Evolutionary conservation across 2,797 vertebrate species (phyloP), one percentile per base, ranked within the genome.

Genomic region (Falco concolor): DNA sequence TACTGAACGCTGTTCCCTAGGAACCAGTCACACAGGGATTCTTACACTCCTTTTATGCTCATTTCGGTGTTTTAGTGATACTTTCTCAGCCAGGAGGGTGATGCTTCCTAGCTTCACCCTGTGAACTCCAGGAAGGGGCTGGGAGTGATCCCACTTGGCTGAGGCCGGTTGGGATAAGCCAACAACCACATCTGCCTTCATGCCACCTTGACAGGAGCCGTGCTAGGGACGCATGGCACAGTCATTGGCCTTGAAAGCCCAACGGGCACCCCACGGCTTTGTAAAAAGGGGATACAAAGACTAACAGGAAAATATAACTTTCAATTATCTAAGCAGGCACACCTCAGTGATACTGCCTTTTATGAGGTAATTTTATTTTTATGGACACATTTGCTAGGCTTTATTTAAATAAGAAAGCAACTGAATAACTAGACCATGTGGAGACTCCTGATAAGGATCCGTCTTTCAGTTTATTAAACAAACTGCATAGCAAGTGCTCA

Each of bases 391-490:
- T 96, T 87, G 54, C 82, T 90, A 64, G 70, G 30, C 63, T 94
- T 77, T 87, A 79, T 94, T 96, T 91, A 94, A 93, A 78, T 93
- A 96, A 70, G 75, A 93, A 95, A 91, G 69, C 53, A 91, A 83
- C 60, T 91, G 70, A 95, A 83, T 92, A 87, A 72, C 89, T 87
- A n/a, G 42, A 94, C 84, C 96, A 85, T 94, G 87, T 90, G 92
- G 86, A 96, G 96, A n/a, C 84, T 93, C 57, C 90, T 92, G 95
- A 97, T 93, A 96, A 93, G 94, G 36, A 96, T 91, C 94, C 22
- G 6, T 73, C 61, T 89, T 85, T 90, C 86, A 90, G 78, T 75
- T 96, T 96, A 90, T 78, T 95, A 95, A 95, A 83, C 89, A 89
- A 95, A 77, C 93, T 86, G 88, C 93, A 70, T 84, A 91, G 60